Conservation (phyloP, 64 coral and sea anemone genomes). For the Montipora foliosa region DNA sequence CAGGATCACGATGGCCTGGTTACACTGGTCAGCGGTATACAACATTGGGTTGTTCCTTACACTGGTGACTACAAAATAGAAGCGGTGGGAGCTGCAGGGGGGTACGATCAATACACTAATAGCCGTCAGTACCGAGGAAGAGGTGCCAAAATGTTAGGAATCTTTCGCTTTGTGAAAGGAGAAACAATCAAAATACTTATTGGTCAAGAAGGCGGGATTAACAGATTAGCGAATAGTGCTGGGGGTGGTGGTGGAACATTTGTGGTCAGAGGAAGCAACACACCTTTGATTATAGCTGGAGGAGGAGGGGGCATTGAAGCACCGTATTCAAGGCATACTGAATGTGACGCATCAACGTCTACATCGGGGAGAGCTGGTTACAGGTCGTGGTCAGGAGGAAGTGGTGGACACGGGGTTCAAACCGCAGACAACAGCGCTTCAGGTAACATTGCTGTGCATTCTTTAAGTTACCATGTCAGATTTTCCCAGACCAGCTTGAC, state of each 20-base stretch:
- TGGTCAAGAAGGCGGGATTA: neutral
- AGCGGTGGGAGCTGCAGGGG: slow-evolving; percentile 63
- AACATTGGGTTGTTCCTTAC: slow-evolving; percentile 52
- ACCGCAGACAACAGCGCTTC: slow-evolving; percentile 23
- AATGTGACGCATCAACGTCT: slow-evolving; percentile 19
- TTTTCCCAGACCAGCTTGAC: no score
- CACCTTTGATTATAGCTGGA: slow-evolving; percentile 63
- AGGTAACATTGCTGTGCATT: neutral
- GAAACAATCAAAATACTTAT: slow-evolving; percentile 47
- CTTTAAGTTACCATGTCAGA: no score
- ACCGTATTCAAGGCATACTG: neutral
- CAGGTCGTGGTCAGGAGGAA: neutral
- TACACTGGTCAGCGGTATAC: slow-evolving; percentile 60
- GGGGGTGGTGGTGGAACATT: slow-evolving; percentile 72
- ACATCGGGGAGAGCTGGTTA: slow-evolving; percentile 67
- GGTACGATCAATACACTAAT: neutral
- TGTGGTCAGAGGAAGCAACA: slow-evolving; percentile 41
- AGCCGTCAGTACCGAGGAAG: slow-evolving; percentile 57
- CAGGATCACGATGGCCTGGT: slow-evolving; percentile 44
- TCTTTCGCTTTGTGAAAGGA: slow-evolving; percentile 21
- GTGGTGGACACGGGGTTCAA: neutral
- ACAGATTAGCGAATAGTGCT: neutral
- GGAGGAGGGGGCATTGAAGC: slow-evolving; percentile 42
- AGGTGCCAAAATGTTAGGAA: slow-evolving; percentile 69
- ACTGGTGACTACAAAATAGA: slow-evolving; percentile 57